Evolutionary conservation across 2,888 invertebrate species (phyloP), one percentile per base, ranked within the genome.

Genomic region (Hirtodrosophila duncani): DNA sequence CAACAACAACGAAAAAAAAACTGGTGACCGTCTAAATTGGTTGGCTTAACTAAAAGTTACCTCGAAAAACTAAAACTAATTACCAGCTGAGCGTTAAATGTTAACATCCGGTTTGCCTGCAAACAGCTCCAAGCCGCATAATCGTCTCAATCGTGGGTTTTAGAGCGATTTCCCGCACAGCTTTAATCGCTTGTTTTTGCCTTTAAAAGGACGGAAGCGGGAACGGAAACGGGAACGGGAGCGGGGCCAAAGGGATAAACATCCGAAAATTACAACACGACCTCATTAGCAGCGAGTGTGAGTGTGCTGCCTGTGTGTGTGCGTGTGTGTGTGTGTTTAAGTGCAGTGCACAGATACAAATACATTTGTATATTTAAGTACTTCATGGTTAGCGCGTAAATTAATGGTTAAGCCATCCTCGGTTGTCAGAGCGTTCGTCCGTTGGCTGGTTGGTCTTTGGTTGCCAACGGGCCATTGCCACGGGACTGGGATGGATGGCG

Each of bases 281-380:
- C 51, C 71, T 67, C 67, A 67, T 67, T 67, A 67, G 64, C 70
- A 67, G 70, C 52, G 64, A 70, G 67, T 67, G 67, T 20, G 4
- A 6, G 5, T 20, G 7, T 20, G 4, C 20, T 20, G 9, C 11
- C 20, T 2, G 10, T 9, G 7, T 2, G 1, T n/a, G 21, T 10
- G 39, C 30, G 9, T 37, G 14, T 30, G 34, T 33, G 42, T 53
- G 17, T 50, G 14, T 11, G 38, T 42, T 24, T 41, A 37, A 64
- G 39, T 59, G 59, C 26, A 46, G 24, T 24, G 57, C 55, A 46
- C 42, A 55, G 63, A 67, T 59, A 38, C 48, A 68, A 59, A 67
- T 74, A 65, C 64, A 67, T 75, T 79, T 72, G 68, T 57, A 71
- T 68, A 71, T 68, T 72, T 66, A 71, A 69, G 68, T 72, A 69